Evolutionary conservation across 2,888 invertebrate species (phyloP).

Genomic region (Eristalis tenax): DNA sequence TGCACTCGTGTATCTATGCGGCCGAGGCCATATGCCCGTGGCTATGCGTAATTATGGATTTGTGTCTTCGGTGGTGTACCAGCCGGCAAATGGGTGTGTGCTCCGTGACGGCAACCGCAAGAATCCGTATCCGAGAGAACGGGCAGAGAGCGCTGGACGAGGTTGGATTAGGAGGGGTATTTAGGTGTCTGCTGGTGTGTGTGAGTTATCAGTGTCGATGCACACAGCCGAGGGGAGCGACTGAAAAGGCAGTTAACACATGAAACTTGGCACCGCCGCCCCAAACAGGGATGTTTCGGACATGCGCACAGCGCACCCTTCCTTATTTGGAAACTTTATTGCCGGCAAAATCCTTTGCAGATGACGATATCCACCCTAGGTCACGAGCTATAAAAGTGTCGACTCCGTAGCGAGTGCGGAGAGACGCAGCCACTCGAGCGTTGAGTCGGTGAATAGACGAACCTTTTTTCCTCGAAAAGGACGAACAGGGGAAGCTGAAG

Average conservation of each 20-base stretch:
- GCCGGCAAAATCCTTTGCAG: constrained; percentile 56
- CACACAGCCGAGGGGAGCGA: constrained; percentile 16
- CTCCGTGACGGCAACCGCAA: background rate
- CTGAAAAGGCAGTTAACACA: background rate
- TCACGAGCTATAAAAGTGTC: constrained; percentile 70
- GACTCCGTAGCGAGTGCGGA: constrained; percentile 10
- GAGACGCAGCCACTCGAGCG: background rate
- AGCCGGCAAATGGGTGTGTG: constrained; percentile 44
- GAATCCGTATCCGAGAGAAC: background rate
- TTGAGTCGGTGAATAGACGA: background rate
- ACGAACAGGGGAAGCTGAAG: background rate
- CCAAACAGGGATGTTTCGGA: constrained; percentile 40
- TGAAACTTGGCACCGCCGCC: constrained; percentile 59
- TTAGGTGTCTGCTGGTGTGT: constrained; percentile 1
- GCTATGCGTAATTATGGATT: constrained; percentile 46
- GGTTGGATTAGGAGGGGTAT: constrained; percentile 8
- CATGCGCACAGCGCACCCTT: constrained; percentile 50
- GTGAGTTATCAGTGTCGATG: background rate
- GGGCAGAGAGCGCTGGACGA: background rate
- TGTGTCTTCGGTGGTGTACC: constrained; percentile 8
- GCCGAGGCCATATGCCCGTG: background rate
- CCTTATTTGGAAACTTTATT: constrained; percentile 67
- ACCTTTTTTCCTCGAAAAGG: background rate
- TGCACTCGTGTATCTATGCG: background rate
- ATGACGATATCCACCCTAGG: constrained; percentile 65